A percentile compares a stretch with the other conserved stretches of the same genome.
Conservation (phyloP, 2,113 vertebrate species). For the Salvelinus namaycush region DNA sequence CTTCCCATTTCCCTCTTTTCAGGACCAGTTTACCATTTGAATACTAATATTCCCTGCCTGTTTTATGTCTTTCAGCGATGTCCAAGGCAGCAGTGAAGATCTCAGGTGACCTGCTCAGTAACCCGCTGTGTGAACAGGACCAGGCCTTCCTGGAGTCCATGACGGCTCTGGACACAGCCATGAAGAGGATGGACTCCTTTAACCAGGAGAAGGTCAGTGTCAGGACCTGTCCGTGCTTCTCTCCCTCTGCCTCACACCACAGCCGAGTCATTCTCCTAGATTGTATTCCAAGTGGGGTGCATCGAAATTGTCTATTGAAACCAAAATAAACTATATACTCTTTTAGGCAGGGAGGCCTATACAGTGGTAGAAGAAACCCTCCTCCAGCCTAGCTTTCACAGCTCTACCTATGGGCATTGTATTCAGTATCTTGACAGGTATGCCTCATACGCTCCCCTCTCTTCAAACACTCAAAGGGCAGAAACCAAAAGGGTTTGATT, state of each 20-base stretch:
- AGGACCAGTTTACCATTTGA: not conserved
- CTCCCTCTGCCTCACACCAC: not conserved
- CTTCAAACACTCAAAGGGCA: constrained; percentile 35
- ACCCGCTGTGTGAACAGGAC: constrained; percentile 95
- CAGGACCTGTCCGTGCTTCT: constrained; percentile 22
- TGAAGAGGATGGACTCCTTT: constrained; percentile 96
- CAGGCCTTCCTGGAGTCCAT: constrained; percentile 87
- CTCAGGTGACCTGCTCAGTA: constrained; percentile 88
- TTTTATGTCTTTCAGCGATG: constrained; percentile 80
- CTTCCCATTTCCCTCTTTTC: not conserved
- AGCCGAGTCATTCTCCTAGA: too few species aligned
- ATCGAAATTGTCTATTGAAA: too few species aligned
- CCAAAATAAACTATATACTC: not conserved
- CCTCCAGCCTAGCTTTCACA: constrained; percentile 15
- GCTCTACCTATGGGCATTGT: constrained; percentile 13
- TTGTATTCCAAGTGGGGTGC: not conserved
- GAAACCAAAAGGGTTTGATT: constrained; percentile 27
- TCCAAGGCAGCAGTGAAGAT: constrained; percentile 96
- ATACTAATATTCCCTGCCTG: not conserved
- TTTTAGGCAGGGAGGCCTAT: too few species aligned
- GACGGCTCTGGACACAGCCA: constrained; percentile 89
- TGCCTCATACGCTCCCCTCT: not conserved
- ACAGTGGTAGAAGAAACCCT: not conserved
- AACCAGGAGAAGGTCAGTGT: constrained; percentile 98
- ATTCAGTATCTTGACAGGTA: constrained; percentile 31